phyloP scores from a whole-genome alignment of 2,113 vertebrate species.

The Copsychus sechellarum region DNA sequence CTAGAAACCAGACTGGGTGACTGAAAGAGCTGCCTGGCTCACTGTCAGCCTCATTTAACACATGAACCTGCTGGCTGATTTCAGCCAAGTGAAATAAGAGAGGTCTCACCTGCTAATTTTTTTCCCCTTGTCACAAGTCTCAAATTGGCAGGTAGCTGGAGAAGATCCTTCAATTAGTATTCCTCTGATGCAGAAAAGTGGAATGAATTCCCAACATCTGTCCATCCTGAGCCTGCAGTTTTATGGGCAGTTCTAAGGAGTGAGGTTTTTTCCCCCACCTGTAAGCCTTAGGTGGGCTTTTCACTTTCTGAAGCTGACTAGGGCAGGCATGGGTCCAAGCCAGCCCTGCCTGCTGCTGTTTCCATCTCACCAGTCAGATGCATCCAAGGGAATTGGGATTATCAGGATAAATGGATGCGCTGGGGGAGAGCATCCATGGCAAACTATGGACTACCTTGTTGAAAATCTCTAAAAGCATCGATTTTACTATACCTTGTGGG shows the following conservation, averaged over 20 bases:
- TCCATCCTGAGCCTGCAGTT: neutral
- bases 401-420: neutral
- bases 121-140: neutral
- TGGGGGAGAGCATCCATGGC: accelerated
- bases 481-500: neutral
- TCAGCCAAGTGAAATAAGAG: conserved; percentile 11
- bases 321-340: accelerated
- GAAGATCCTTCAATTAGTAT: neutral
- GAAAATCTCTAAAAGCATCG: neutral
- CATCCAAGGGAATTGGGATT: neutral
- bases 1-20: conserved; percentile 44
- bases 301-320: neutral
- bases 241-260: neutral
- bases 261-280: neutral
- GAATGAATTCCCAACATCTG: neutral
- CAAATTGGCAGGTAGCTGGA: neutral
- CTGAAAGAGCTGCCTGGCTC: conserved; percentile 7
- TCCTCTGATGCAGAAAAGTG: neutral
- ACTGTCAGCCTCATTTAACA: neutral
- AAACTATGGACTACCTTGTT: neutral
- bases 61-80: neutral
- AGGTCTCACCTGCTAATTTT: neutral
- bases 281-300: neutral
- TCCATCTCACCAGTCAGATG: neutral
- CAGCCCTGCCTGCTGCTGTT: neutral